These are phyloP conservation scores for Diabrotica balteata DNA, from an alignment of 2,888 invertebrate species.

Conservation along the genomic window DNA sequence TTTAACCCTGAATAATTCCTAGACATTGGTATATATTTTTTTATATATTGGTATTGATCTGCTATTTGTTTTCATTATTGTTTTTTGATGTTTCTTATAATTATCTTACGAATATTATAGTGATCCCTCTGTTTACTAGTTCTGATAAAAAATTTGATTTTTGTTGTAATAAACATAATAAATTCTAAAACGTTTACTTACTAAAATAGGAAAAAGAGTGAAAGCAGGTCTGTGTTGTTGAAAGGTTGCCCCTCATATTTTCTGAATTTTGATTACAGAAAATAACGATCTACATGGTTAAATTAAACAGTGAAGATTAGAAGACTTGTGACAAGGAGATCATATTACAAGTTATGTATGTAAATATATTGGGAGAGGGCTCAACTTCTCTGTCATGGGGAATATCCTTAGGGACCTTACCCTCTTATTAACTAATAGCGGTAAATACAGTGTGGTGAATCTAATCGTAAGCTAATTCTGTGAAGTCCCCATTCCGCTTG, in stretches of 20 bases:
- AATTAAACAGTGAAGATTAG: slow-evolving; percentile 35
- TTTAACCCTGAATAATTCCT: too few relatives aligned
- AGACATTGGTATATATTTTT: too few relatives aligned
- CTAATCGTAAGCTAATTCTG: slow-evolving; percentile 61
- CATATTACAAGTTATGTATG: slow-evolving; percentile 54
- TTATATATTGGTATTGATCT: too few relatives aligned
- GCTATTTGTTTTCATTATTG: too few relatives aligned
- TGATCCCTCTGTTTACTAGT: too few relatives aligned
- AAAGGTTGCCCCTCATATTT: neutral
- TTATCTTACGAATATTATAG: too few relatives aligned
- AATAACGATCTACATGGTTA: slow-evolving; percentile 36
- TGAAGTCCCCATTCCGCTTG: slow-evolving; percentile 44
- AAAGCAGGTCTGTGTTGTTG: too few relatives aligned
- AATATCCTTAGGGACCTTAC: slow-evolving; percentile 51
- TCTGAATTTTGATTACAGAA: slow-evolving; percentile 3
- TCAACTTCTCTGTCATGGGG: slow-evolving; percentile 44
- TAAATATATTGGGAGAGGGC: slow-evolving; percentile 49
- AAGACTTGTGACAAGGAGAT: slow-evolving; percentile 48
- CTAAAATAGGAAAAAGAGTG: too few relatives aligned
- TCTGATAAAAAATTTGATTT: too few relatives aligned
- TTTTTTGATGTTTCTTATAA: too few relatives aligned
- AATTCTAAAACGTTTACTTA: too few relatives aligned
- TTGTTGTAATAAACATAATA: too few relatives aligned
- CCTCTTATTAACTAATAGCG: slow-evolving; percentile 61
- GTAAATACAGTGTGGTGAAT: slow-evolving; percentile 62